Evolutionary conservation across 2,888 invertebrate genomes (phyloP), one percentile per base, ranked within the genome.

Genomic region (Pediacus dermestoides): DNA sequence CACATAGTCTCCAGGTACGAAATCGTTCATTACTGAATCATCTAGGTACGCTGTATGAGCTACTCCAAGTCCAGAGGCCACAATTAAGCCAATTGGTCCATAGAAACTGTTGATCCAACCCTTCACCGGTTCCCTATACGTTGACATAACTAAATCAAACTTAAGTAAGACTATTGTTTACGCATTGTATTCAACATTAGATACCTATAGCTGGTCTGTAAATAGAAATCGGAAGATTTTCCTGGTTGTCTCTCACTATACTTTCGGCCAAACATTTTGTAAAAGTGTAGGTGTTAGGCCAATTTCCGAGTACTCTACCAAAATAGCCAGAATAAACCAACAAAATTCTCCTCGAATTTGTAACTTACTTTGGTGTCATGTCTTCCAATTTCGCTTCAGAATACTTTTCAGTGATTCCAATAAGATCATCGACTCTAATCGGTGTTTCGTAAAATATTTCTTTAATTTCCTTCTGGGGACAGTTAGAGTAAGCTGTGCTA

Each of bases 401-500:
- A 18, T 18, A n/a, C 6, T 18, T 18, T n/a, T 18, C n/a, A 18
- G n/a, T 6, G n/a, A n/a, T 18, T 18, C n/a, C 21, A n/a, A 30
- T 21, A 6, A 36, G 7, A 9, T 13, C 6, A 16, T 36, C 36
- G 2, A 28, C 30, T n/a, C 12, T 12, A 7, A 36, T 31, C 2
- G 30, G 30, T 3, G 36, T 16, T 11, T 36, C 18, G 21, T 36
- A 36, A 32, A 36, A 36, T 6, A 4, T 3, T 16, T 36, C 36
- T 7, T 31, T 13, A 2, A 36, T 32, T 21, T 36, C 13, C 7
- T 9, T 10, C 11, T 12, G 15, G 16, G 6, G 18, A 11, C 28
- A 36, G 16, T 31, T 31, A 2, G 30, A 31, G 30, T 16, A 36
- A 11, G 36, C 36, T 2, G 36, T 36, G n/a, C 27, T 28, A 32